Conservation (phyloP, 2,113 vertebrate genomes). For the Leptobrachium ailaonicum region DNA sequence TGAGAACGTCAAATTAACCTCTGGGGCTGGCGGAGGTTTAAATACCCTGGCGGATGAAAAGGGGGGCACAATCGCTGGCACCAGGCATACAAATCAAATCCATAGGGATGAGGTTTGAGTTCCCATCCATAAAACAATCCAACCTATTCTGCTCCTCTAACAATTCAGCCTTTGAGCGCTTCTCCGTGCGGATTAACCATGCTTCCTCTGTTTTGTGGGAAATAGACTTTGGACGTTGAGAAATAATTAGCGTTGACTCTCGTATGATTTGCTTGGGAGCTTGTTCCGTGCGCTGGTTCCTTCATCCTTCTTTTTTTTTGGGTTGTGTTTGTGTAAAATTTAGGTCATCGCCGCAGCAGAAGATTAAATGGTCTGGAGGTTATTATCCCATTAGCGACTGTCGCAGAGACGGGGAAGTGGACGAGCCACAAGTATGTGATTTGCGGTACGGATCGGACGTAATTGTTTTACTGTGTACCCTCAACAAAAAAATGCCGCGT, state of each 20-base stretch:
- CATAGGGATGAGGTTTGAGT: background rate
- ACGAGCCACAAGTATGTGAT: background rate
- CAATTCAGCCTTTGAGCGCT: conserved; percentile 36
- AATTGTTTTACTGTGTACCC: no score
- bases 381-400: background rate
- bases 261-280: background rate
- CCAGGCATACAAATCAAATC: background rate
- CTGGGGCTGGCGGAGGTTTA: no score
- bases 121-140: conserved; percentile 17
- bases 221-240: background rate
- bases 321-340: background rate
- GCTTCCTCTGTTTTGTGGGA: conserved; percentile 37
- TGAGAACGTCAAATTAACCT: no score
- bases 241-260: conserved; percentile 20
- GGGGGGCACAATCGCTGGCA: background rate
- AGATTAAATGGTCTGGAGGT: background rate
- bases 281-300: background rate
- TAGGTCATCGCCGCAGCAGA: conserved; percentile 9
- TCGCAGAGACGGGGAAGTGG: background rate
- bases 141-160: conserved; percentile 18
- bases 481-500: no score
- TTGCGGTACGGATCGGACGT: background rate
- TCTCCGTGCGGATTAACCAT: conserved; percentile 15
- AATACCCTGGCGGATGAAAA: no score
- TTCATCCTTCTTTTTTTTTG: background rate